Evolutionary conservation across 2,888 invertebrate genomes (phyloP).

Genomic region (Ligdia adustata): DNA sequence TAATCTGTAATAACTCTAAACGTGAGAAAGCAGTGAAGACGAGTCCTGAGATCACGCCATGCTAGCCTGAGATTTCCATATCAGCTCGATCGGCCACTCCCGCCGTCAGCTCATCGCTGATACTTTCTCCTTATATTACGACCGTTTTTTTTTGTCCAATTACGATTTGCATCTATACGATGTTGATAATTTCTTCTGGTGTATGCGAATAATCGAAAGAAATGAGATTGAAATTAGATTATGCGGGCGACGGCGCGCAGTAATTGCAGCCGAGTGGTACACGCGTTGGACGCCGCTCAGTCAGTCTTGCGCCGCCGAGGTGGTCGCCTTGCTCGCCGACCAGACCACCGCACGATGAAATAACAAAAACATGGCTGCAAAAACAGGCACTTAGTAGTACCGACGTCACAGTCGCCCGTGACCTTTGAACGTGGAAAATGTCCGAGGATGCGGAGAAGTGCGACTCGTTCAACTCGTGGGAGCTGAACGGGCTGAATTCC

Average conservation of each 20-base stretch:
- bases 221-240: slow-evolving; percentile 74
- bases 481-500: slow-evolving; percentile 85
- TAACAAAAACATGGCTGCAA: slow-evolving; percentile 60
- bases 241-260: slow-evolving; percentile 59
- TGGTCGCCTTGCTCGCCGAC: slow-evolving; percentile 52
- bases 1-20: slow-evolving; percentile 41
- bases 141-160: slow-evolving; percentile 59
- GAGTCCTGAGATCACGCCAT: slow-evolving; percentile 2
- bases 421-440: slow-evolving; percentile 65
- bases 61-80: slow-evolving; percentile 27
- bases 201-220: slow-evolving; percentile 67
- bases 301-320: slow-evolving; percentile 58
- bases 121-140: slow-evolving; percentile 61
- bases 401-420: slow-evolving; percentile 51
- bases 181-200: slow-evolving; percentile 64
- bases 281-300: slow-evolving; percentile 43
- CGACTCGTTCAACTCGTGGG: slow-evolving; percentile 79
- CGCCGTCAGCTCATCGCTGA: slow-evolving; percentile 18
- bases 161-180: slow-evolving; percentile 47
- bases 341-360: slow-evolving; percentile 34
- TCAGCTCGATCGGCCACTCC: slow-evolving; percentile 50
- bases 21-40: slow-evolving; percentile 42
- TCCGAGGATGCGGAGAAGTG: slow-evolving; percentile 73
- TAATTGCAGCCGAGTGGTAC: slow-evolving; percentile 54
- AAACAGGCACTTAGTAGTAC: slow-evolving; percentile 48